These are phyloP conservation scores for Herminia tarsipennalis DNA, from an alignment of 2,888 invertebrate species.

Conservation along the genomic window DNA sequence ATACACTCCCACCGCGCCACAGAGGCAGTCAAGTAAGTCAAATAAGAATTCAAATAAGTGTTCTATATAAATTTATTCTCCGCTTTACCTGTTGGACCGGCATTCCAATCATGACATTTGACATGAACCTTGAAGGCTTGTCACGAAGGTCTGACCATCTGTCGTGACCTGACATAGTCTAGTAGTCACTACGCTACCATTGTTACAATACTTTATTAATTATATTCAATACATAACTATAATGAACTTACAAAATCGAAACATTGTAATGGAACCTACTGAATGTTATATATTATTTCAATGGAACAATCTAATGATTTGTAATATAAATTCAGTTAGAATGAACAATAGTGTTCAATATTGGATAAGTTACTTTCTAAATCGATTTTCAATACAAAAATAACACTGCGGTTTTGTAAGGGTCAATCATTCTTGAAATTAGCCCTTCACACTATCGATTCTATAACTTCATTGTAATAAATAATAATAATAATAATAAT, in stretches of 20 bases:
- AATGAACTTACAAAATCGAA: conserved; percentile 35
- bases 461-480: no score
- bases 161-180: conserved; percentile 54
- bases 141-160: conserved; percentile 57
- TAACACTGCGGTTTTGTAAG: no score
- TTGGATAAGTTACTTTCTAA: conserved; percentile 34
- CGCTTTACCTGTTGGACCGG: conserved; percentile 41
- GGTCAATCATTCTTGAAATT: no score
- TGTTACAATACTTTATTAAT: conserved; percentile 48
- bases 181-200: conserved; percentile 56
- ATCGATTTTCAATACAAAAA: conserved; percentile 32
- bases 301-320: conserved; percentile 20
- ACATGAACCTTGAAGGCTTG: conserved; percentile 56
- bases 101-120: conserved; percentile 61
- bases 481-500: no score
- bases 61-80: conserved; percentile 40
- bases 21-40: conserved; percentile 18
- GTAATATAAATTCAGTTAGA: conserved; percentile 22
- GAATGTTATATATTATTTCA: conserved; percentile 41
- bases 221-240: conserved; percentile 38
- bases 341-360: conserved; percentile 42
- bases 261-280: conserved; percentile 17
- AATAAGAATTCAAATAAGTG: conserved; percentile 30
- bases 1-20: no score
- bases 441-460: no score